Base-by-base conservation (phyloP, 1,140 invertebrate species). In the Oedothorax gibbosus region DNA sequence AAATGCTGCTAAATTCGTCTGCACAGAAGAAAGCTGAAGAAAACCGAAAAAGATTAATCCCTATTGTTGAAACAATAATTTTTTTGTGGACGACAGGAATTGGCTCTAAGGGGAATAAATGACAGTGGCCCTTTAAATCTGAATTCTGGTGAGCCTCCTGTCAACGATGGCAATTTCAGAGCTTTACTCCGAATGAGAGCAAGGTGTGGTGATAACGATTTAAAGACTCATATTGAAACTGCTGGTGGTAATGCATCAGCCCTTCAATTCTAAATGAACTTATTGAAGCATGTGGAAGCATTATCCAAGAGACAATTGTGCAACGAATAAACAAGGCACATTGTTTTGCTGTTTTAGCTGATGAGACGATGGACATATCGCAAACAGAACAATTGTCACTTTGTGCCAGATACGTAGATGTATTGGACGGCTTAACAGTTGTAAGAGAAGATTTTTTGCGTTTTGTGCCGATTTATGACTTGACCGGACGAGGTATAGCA, bases 311-410 rank as follows among this genome's bases (percentile, higher is more conserved):
- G 5, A 50, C 35, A 73, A 5, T 73, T 15, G 71, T 35, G 0
- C 2, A 21, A 3, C 14, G 53, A 12, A n/a, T 73, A 1, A 35
- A 35, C 4, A 15, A 7, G 14, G 14, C 71, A 2, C 1, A 4
- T 14, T 73, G 21, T 51, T 73, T 50, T 51, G 12, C 71, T 15
- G 71, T 73, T 73, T 51, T 73, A 5, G 35, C 35, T 3, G 71
- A 73, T 54, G 50, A 73, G 9, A 73, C 71, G 1, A 73, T 20
- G 14, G 71, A 73, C 10, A 73, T 73, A 4, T 15, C 15, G 3
- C 14, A 20, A 20, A 51, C 53, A 15, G 71, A 73, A 53, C 71
- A 73, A 20, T 51, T 73, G 14, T 73, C 71, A 2, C 35, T 73
- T 51, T 73, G 71, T 9, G 71, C 53, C 3, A 14, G 35, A n/a